Base-by-base conservation (phyloP, 2,888 invertebrate genomes). In the Luffia ferchaultella region DNA sequence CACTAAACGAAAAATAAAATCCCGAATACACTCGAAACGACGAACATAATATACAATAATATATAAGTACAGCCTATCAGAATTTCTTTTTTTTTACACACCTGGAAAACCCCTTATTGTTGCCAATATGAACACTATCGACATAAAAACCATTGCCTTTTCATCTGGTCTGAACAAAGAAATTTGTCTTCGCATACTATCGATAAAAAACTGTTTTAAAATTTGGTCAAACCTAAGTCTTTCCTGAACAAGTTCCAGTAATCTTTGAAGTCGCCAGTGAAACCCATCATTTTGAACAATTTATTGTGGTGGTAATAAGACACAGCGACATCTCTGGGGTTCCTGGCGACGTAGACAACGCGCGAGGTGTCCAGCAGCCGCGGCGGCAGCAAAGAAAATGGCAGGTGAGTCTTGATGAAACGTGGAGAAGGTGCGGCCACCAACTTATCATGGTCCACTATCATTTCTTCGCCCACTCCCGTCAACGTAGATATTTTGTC, bases 271-370 rank as follows among this genome's bases (percentile, higher is more conserved):
- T 86, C 84, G 15, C 87, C 86, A 0, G 62, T 57, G 57, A 85
- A 89, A 0, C 86, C 87, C 56, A 85, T 83, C 0, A 87, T 88
- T 48, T 75, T 75, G 52, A 87, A 79, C 15, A 87, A 65, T 44
- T 86, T 78, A 61, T 89, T 88, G 45, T 91, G 84, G 63, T 92
- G 88, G 63, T 88, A 94, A 64, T 85, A 90, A 0, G 93, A 94
- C 0, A 93, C 90, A 0, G 88, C 88, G 0, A 92, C 90, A 66
- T 94, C 93, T 69, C 92, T 91, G 0, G 93, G 93, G 73, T 94
- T 91, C 52, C 94, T 83, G 0, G 91, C 90, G 0, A 94, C 88
- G 62, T 93, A 93, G 48, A 94, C 85, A 1, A 92, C 78, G 88
- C 91, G 68, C 20, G 79, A 62, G 62, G 66, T 59, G 16, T 86